Base-by-base conservation (phyloP, 2,888 invertebrate species). In the Amphiduros pacificus region DNA sequence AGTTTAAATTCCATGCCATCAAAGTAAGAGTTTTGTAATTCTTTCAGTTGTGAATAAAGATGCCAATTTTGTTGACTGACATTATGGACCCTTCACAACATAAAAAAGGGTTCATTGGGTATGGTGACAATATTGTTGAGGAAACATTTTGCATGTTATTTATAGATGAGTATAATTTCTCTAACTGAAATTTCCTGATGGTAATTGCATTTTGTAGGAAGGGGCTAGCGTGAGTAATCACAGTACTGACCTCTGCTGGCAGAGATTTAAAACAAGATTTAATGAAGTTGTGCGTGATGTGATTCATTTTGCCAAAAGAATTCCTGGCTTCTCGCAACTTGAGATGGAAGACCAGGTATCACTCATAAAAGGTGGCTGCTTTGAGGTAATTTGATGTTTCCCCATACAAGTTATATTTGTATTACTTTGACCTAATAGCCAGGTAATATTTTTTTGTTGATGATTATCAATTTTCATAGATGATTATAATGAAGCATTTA, bases 271-370 rank as follows among this genome's bases (percentile, higher is more conserved):
- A 65, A 71, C 72, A 57, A 68, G 78, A 32, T 73, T 81, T 63
- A 80, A 79, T 68, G 76, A 77, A 63, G 76, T 79, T 29, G 96
- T 99, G 79, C 91, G 95, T 74, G 97, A 96, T 65, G 97, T 99
- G 58, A 96, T 98, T 68, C 94, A 95, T 83, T 99, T 99, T 84
- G 97, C 98, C 77, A 97, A 98, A 81, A 91, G 93, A 80, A 93
- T 99, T 78, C 98, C 98, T 68, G 98, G 98, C 69, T 99, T 99
- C 86, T 89, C 92, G 77, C 87, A 94, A 74, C 88, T 99, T 74
- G 91, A 93, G 60, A 95, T 97, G 84, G 95, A 96, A 78, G 98
- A 99, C 83, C 95, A 98, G 85, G 94, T 99, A 75, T 94, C 94
- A 71, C 87, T 99, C 68, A 87, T 99, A 71, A 98, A 98, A 85